Percentiles rank a stretch among this genome's conserved stretches.
phyloP scores from a whole-genome alignment of 2,797 vertebrate genomes.

The Rachycentron canadum region DNA sequence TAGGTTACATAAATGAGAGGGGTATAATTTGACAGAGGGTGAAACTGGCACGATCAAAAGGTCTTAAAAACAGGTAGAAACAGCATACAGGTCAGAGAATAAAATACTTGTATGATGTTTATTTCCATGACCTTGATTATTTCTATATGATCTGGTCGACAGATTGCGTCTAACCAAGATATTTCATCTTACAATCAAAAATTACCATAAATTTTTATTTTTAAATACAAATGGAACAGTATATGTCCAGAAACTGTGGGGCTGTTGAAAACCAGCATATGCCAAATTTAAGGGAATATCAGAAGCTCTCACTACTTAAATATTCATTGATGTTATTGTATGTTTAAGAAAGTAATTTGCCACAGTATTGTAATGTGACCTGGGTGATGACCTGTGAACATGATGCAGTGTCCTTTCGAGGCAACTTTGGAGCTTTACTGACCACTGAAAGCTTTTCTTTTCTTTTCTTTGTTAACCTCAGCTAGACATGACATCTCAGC shows the following conservation, averaged over 20 bases:
- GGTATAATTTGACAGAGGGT: neutral
- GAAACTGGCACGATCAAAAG: neutral
- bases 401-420: neutral
- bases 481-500: neutral
- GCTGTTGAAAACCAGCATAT: neutral
- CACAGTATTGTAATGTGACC: neutral
- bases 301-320: neutral
- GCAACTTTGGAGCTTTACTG: neutral
- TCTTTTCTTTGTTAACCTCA: neutral
- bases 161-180: neutral
- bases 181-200: neutral
- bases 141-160: neutral
- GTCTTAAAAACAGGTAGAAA: neutral
- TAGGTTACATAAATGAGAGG: neutral
- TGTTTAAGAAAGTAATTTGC: neutral
- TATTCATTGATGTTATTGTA: neutral
- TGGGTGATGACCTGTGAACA: too few species aligned
- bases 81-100: neutral
- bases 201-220: neutral
- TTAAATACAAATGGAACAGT: neutral
- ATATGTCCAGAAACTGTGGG: neutral
- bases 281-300: neutral
- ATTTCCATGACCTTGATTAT: neutral
- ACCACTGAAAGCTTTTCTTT: neutral
- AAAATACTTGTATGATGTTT: neutral